Evolutionary conservation across 2,888 invertebrate species (phyloP), one percentile per base, ranked within the genome.

Genomic region (Eupithecia abbreviata): DNA sequence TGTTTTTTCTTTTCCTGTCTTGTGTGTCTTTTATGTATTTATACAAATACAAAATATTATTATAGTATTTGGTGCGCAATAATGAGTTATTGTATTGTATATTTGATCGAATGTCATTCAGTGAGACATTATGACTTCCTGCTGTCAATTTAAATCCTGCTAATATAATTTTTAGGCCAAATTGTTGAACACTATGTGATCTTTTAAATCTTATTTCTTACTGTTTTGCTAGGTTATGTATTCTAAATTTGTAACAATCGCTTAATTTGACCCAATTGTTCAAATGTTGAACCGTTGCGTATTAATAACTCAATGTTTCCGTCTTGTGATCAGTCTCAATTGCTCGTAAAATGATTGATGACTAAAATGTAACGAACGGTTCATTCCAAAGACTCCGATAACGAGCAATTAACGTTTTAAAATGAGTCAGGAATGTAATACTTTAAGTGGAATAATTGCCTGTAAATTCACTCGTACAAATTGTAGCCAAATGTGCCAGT

Each of bases 331-430:
- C 79, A 81, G 78, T 75, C 75, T 78, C 79, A 82, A 82, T 82
- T 81, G 81, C 79, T 78, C 78, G 77, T 78, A 51, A 78, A 80
- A 82, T 82, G 81, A 81, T 80, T 81, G 78, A 82, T 82, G 81
- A 62, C 66, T 74, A 73, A 68, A 66, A 58, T 70, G 49, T 70
- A 74, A 47, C 49, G 15, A 66, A n/a, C 62, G 45, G 45, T 45
- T 15, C 41, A 41, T 69, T 58, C 45, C 47, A 47, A n/a, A 49
- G 45, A 47, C 41, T 18, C 13, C 13, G 69, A 69, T 69, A 62
- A 70, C 55, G 58, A 69, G 41, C 45, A 70, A 70, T 74, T 68
- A 68, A 68, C 12, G 41, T 47, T 43, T 67, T 47, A 43, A 67
- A 49, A 41, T 72, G 62, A 18, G 45, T 45, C 7, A 45, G 58